Percentiles rank a stretch among this genome's conserved stretches.
Conservation (phyloP, 1,140 invertebrate species). For the Zophobas morio region DNA sequence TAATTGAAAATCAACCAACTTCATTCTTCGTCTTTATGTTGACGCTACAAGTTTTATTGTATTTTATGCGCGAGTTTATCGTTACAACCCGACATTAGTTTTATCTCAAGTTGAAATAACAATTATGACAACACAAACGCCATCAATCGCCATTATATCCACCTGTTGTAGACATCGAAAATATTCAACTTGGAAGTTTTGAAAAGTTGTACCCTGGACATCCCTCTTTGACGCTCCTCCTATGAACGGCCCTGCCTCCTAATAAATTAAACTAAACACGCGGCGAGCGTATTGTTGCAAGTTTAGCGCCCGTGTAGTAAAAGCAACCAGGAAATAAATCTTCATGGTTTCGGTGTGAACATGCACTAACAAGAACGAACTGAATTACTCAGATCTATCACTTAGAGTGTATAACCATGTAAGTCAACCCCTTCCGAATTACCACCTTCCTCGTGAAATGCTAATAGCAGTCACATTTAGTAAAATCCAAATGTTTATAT, state of each 20-base stretch:
- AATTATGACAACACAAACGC: too few species aligned
- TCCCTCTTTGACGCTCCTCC: too few species aligned
- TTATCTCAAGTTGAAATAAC: too few species aligned
- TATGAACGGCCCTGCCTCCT: not conserved
- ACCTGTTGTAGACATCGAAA: too few species aligned
- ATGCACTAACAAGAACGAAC: conserved; percentile 33
- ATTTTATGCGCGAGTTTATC: too few species aligned
- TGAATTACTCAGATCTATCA: conserved; percentile 48
- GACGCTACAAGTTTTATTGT: too few species aligned
- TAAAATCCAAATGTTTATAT: not conserved
- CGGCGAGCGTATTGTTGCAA: conserved; percentile 38
- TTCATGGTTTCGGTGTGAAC: conserved; percentile 40
- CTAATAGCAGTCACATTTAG: not conserved
- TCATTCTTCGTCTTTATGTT: too few species aligned
- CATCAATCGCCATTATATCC: too few species aligned
- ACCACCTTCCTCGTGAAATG: not conserved
- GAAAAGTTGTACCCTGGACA: too few species aligned
- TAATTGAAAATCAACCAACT: too few species aligned
- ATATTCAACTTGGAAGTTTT: too few species aligned
- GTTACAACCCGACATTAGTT: too few species aligned
- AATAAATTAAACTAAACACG: conserved; percentile 33
- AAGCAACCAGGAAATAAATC: conserved; percentile 45
- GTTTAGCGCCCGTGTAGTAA: conserved; percentile 27
- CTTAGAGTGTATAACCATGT: conserved; percentile 47
- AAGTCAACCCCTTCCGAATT: conserved; percentile 14